These are phyloP conservation scores for Morpho achilles DNA, from an alignment of 2,888 invertebrate genomes.

Conservation along the genomic window DNA sequence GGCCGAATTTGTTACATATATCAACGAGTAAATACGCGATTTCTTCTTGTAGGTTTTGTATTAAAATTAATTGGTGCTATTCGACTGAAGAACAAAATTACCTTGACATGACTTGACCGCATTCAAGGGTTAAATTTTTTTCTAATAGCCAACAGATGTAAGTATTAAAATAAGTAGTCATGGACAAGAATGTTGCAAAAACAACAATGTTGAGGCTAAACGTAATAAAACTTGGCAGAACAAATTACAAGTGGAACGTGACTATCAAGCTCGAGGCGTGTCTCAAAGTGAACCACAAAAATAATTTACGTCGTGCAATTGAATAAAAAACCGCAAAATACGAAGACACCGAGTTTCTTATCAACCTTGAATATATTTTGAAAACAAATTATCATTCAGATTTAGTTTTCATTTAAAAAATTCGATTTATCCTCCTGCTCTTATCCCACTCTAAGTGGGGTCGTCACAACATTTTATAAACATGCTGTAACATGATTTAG, in stretches of 20 bases:
- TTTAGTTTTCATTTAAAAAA: too few relatives aligned
- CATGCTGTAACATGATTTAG: too few relatives aligned
- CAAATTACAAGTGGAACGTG: slow-evolving; percentile 19
- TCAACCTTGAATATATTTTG: background rate
- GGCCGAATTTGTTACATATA: too few relatives aligned
- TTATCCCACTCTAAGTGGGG: too few relatives aligned
- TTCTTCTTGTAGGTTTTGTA: too few relatives aligned
- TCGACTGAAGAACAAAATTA: background rate
- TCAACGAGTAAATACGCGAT: too few relatives aligned
- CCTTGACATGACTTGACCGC: slow-evolving; percentile 6
- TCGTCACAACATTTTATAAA: too few relatives aligned
- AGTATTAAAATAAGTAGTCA: background rate
- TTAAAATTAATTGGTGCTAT: too few relatives aligned
- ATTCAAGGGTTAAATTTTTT: slow-evolving; percentile 2
- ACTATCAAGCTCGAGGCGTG: slow-evolving; percentile 14
- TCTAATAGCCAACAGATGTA: slow-evolving; percentile 3
- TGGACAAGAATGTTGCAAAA: slow-evolving; percentile 4
- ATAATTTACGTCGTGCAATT: slow-evolving; percentile 17
- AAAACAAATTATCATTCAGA: too few relatives aligned
- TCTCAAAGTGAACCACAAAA: slow-evolving; percentile 17
- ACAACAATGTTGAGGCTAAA: slow-evolving; percentile 18
- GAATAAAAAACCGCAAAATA: slow-evolving; percentile 19
- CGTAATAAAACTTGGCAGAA: slow-evolving; percentile 15
- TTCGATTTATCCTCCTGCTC: too few relatives aligned
- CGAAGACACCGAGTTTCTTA: slow-evolving; percentile 9